A percentile compares a stretch with the other conserved stretches of the same genome.
Conservation (phyloP, 1,140 invertebrate genomes). For the Homalodisca vitripennis region DNA sequence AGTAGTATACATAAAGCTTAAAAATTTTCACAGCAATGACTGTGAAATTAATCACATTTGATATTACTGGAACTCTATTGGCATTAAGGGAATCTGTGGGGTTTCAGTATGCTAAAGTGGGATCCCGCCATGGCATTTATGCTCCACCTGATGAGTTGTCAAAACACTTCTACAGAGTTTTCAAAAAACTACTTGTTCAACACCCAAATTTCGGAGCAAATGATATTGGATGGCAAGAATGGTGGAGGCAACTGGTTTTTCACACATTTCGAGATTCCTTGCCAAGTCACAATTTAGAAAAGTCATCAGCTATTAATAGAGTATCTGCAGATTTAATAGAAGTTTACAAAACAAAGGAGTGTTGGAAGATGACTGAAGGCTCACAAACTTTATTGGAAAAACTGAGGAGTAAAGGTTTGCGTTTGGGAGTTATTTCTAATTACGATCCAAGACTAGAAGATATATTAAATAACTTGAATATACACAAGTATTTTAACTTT, state of each 20-base stretch:
- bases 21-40: no score
- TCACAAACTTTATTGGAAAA: slow-evolving; percentile 60
- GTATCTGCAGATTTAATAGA: slow-evolving; percentile 62
- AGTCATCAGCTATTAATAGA: slow-evolving; percentile 50
- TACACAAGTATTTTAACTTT: slow-evolving; percentile 75
- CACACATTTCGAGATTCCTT: slow-evolving; percentile 26
- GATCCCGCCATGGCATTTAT: slow-evolving; percentile 63
- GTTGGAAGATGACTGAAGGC: slow-evolving; percentile 69
- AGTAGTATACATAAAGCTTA: no score
- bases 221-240: slow-evolving; percentile 69
- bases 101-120: slow-evolving; percentile 70
- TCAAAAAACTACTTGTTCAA: slow-evolving; percentile 57
- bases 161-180: slow-evolving; percentile 62
- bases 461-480: slow-evolving; percentile 61
- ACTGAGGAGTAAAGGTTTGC: slow-evolving; percentile 52
- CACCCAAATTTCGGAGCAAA: slow-evolving; percentile 80
- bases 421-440: slow-evolving; percentile 82
- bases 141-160: slow-evolving; percentile 59
- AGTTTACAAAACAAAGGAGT: slow-evolving; percentile 61
- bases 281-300: slow-evolving; percentile 35
- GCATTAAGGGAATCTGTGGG: slow-evolving; percentile 67
- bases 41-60: slow-evolving; percentile 71
- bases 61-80: slow-evolving; percentile 82
- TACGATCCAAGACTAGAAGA: slow-evolving; percentile 76
- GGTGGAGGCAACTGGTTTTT: slow-evolving; percentile 61